Conservation (phyloP, 2,888 invertebrate species). For the Latrodectus hesperus region DNA sequence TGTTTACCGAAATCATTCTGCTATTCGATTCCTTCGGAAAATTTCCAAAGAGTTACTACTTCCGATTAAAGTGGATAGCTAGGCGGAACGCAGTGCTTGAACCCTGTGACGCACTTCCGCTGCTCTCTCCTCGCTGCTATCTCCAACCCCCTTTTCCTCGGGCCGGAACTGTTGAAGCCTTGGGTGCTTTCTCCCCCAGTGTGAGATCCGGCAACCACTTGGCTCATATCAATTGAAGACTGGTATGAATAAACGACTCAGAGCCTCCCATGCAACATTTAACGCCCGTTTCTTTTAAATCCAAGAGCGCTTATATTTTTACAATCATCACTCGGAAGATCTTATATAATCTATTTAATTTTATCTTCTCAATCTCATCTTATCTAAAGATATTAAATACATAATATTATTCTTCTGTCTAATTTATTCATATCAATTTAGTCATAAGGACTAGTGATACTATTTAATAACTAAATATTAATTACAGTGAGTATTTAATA, state of each 20-base stretch:
- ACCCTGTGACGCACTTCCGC: conserved; percentile 61
- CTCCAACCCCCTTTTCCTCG: conserved; percentile 24
- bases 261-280: neutral
- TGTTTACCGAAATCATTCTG: conserved; percentile 51
- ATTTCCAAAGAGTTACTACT: conserved; percentile 55
- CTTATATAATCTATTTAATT: neutral
- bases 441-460: no score
- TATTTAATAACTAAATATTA: no score
- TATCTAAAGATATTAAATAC: no score
- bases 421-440: no score
- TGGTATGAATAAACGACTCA: conserved; percentile 56
- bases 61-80: conserved; percentile 53
- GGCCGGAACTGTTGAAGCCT: conserved; percentile 60
- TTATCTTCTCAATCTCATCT: no score
- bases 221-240: conserved; percentile 39
- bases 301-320: neutral
- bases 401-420: no score
- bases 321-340: neutral
- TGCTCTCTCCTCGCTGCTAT: conserved; percentile 7
- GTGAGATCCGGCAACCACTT: conserved; percentile 24
- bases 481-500: no score
- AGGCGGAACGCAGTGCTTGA: conserved; percentile 42
- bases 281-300: neutral
- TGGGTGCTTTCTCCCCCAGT: conserved; percentile 40
- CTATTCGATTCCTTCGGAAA: conserved; percentile 56